Evolutionary conservation across 2,888 invertebrate species (phyloP).

Genomic region (Polylopha cassiicola): DNA sequence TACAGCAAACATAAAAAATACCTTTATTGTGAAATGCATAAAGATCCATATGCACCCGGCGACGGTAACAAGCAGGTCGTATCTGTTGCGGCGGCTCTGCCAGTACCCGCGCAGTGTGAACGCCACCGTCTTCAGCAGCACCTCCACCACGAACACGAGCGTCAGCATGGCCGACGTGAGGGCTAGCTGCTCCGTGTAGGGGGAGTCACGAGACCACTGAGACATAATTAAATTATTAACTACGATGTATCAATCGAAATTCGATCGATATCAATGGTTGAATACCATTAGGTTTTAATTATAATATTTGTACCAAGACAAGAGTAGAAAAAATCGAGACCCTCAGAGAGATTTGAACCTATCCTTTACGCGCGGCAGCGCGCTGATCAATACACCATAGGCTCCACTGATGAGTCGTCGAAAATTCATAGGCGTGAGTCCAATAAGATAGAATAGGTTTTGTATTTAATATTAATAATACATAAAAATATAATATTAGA

Average conservation of each 20-base stretch:
- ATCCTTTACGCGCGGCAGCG: too few relatives aligned
- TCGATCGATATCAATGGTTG: too few relatives aligned
- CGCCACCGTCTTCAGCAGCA: conserved; percentile 98
- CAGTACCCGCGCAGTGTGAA: conserved; percentile 98
- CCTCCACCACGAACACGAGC: conserved; percentile 95
- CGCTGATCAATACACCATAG: too few relatives aligned
- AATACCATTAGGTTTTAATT: too few relatives aligned
- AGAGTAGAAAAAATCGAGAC: too few relatives aligned
- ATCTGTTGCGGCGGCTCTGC: conserved; percentile 97
- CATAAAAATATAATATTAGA: too few relatives aligned
- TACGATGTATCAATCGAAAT: background rate
- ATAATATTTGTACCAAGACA: too few relatives aligned
- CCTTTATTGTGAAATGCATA: conserved; percentile 91
- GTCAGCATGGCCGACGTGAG: conserved; percentile 93
- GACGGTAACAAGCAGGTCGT: conserved; percentile 97
- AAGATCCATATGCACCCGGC: conserved; percentile 98
- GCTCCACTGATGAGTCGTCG: too few relatives aligned
- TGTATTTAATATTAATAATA: too few relatives aligned
- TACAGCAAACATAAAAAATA: conserved; percentile 44
- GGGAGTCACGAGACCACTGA: conserved; percentile 91
- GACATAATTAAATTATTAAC: conserved; percentile 27
- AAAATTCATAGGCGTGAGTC: too few relatives aligned
- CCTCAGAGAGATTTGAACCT: too few relatives aligned
- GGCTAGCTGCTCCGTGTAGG: conserved; percentile 88
- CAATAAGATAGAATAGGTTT: background rate